phyloP scores from a whole-genome alignment of 2,888 invertebrate species.

The Eristalis arbustorum region DNA sequence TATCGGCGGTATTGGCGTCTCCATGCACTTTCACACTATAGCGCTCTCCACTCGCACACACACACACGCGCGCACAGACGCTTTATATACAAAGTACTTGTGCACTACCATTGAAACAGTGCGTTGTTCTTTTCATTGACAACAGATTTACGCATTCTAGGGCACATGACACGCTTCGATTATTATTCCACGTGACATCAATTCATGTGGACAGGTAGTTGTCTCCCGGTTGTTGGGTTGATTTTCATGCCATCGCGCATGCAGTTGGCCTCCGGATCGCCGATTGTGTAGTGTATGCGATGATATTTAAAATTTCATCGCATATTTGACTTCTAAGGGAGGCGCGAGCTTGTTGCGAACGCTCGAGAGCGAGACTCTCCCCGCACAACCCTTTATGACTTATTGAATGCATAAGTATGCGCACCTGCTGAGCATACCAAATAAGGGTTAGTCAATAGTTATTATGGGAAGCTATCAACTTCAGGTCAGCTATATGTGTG shows the following conservation, averaged over 20 bases:
- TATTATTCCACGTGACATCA: slow-evolving; percentile 61
- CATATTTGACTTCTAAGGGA: slow-evolving; percentile 60
- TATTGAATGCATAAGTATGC: slow-evolving; percentile 47
- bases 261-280: slow-evolving; percentile 36
- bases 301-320: slow-evolving; percentile 22
- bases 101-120: slow-evolving; percentile 30
- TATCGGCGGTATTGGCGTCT: neutral
- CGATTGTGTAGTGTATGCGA: slow-evolving; percentile 1
- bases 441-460: slow-evolving; percentile 43
- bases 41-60: no score
- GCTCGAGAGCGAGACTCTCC: slow-evolving; percentile 6
- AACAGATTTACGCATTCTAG: slow-evolving; percentile 65
- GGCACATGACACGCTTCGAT: slow-evolving; percentile 64
- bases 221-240: slow-evolving; percentile 32
- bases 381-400: slow-evolving; percentile 48
- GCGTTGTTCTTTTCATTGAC: slow-evolving; percentile 33
- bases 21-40: neutral
- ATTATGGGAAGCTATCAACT: slow-evolving; percentile 33
- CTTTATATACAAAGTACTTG: neutral
- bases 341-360: slow-evolving; percentile 26
- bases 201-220: slow-evolving; percentile 48
- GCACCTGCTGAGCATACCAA: slow-evolving; percentile 59
- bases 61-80: neutral
- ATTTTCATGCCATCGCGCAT: slow-evolving; percentile 30
- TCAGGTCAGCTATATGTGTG: neutral